Evolutionary conservation across 2,113 vertebrate genomes (phyloP).

Genomic region (Macquaria ambigua): DNA sequence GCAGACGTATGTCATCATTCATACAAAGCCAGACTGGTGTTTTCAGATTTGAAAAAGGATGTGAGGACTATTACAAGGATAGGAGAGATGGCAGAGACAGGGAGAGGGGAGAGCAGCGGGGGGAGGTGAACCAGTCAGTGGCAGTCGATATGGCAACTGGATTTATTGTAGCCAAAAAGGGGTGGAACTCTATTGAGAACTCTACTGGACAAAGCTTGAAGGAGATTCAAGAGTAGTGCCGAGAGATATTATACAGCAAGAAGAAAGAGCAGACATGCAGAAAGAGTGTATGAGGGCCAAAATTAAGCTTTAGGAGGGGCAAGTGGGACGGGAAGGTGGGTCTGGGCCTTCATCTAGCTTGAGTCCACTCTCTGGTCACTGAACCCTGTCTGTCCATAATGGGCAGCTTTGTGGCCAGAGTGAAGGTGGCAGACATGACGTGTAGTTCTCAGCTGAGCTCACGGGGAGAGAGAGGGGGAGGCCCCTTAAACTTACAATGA

Average conservation of each 20-base stretch:
- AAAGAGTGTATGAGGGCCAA: conserved; percentile 23
- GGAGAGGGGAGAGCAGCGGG: conserved; percentile 21
- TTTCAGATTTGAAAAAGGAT: conserved; percentile 21
- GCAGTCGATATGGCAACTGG: conserved; percentile 65
- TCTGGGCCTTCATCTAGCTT: conserved; percentile 42
- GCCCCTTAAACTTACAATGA: conserved; percentile 69
- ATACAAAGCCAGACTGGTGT: conserved; percentile 1
- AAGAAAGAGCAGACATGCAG: conserved; percentile 18
- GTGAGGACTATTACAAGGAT: not conserved
- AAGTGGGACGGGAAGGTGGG: conserved; percentile 15
- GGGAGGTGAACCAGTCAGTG: conserved; percentile 57
- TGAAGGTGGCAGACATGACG: conserved; percentile 82
- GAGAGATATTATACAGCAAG: conserved; percentile 20
- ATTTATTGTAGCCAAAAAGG: conserved; percentile 62
- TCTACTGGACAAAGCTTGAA: conserved; percentile 36
- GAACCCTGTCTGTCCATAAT: conserved; percentile 71
- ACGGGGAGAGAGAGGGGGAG: conserved; percentile 55
- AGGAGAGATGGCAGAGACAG: conserved; percentile 23
- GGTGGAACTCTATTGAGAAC: conserved; percentile 37
- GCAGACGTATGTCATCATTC: not conserved
- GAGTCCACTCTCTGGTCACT: conserved; percentile 66
- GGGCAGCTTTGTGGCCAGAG: conserved; percentile 77
- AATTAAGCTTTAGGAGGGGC: conserved; percentile 36
- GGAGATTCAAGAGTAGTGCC: conserved; percentile 31
- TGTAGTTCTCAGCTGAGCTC: conserved; percentile 66